Evolutionary conservation across 2,797 vertebrate genomes (phyloP), one percentile per base, ranked within the genome.

Genomic region (Myripristis jacobus): DNA sequence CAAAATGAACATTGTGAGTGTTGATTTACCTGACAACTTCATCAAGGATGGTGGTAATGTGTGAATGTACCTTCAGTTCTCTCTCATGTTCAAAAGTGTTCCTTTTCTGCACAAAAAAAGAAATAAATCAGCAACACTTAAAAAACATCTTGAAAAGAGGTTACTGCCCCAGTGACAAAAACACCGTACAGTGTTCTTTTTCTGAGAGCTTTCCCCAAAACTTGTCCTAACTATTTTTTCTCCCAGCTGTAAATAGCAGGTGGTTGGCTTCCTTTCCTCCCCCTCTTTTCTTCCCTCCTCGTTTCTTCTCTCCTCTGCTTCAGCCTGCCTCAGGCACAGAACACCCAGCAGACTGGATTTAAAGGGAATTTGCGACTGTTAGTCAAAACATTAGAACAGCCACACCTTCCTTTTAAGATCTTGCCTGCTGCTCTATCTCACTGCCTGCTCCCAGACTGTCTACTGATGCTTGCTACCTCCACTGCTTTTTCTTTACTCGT

Each of bases 331-430:
- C 81, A 62, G 80, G 79, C 88, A 83, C 86, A 89, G 92, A 92
- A 90, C 86, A 76, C 91, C 91, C 94, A 95, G 93, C 93, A 94
- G 93, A 94, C 93, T 94, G 94, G 94, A 93, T 95, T 94, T 95
- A 95, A 95, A 95, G 94, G 94, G 94, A 95, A 95, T 95, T 95
- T 95, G 94, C 94, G 94, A 95, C 94, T 95, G 94, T 95, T 95
- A 93, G 89, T 94, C 90, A 93, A 92, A 92, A 81, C 70, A 84
- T 90, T 93, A 89, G 93, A 94, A 95, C 94, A 94, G 94, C 93
- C 94, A 94, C 94, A 95, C 93, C 94, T 95, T 95, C 94, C 94
- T 95, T 95, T 95, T 95, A 95, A 95, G 93, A 95, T 95, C 94
- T 95, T 94, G 94, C 92, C 94, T 95, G 94, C 92, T 94, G 93